Conservation (phyloP, 2,113 vertebrate genomes). For the Passer domesticus region DNA sequence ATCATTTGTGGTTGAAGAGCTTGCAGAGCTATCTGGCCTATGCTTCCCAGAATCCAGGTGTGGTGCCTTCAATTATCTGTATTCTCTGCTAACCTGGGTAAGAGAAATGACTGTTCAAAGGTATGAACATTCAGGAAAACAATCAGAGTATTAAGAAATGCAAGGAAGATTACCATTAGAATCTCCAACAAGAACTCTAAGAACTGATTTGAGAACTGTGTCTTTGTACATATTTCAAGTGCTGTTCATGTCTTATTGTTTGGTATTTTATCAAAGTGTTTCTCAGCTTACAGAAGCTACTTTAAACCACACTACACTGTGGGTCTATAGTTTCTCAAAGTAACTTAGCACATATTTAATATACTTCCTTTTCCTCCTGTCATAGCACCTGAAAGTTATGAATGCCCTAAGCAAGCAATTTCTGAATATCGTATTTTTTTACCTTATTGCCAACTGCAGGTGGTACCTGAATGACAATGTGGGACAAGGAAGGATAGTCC, state of each 20-base stretch:
- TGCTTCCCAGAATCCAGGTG: background rate
- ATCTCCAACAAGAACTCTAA: background rate
- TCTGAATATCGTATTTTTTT: background rate
- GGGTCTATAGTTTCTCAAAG: background rate
- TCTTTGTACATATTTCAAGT: background rate
- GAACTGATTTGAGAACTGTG: background rate
- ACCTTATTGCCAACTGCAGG: constrained; percentile 86
- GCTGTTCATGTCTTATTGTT: background rate
- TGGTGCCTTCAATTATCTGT: background rate
- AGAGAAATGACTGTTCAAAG: background rate
- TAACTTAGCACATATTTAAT: background rate
- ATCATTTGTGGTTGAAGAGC: background rate
- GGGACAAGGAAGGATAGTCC: constrained; percentile 82
- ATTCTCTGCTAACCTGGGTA: background rate
- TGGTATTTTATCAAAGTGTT: background rate
- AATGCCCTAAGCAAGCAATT: background rate
- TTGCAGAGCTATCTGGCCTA: background rate
- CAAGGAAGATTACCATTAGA: background rate
- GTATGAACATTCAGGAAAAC: background rate
- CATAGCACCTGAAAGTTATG: background rate
- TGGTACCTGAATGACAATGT: constrained; percentile 86
- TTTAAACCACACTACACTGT: background rate
- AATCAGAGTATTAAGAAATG: background rate
- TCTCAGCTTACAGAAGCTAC: background rate
- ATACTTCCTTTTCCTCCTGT: background rate